Evolutionary conservation across 2,113 vertebrate genomes (phyloP), one percentile per base, ranked within the genome.

Genomic region (Colius striatus): DNA sequence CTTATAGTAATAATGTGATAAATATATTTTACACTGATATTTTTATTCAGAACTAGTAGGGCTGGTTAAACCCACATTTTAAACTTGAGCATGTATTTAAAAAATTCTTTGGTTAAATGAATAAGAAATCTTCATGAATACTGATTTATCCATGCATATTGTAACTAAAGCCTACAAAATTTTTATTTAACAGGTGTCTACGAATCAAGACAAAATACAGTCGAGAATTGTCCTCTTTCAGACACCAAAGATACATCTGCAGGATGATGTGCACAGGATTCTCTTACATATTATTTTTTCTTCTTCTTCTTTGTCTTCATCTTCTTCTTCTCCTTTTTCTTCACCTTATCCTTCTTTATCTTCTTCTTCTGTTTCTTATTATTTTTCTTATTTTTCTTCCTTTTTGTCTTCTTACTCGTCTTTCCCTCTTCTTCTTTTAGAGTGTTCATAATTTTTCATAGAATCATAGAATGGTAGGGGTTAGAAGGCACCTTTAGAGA

Each of bases 341-440:
- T 41, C 38, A 41, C 38, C 38, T 41, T 41, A 9, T 41, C 38
- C 38, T 41, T 41, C 38, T 41, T 41, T 41, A 41, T 41, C 38
- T 41, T 41, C 38, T 41, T 41, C 9, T 41, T 41, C 38, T 41
- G n/a, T n/a, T 29, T 27, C 1, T 41, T 65, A 61, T 70, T 23
- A 3, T 2, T 3, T 17, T 34, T n/a, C 29, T 3, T 50, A 32
- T 18, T 13, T 2, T 58, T 25, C 19, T 57, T n/a, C 2, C 16
- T 38, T 3, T 29, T 27, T 1, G 36, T 65, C 65, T 70, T 23
- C 4, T 41, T 80, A 41, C 38, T 41, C 12, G 38, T 41, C 38
- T 41, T 41, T 41, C 38, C 38, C 12, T 41, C 38, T 41, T 41
- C 38, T 41, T 41, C 38, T 86, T 85, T 60, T 47, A 61, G 15